Conservation (phyloP, 1,140 invertebrate genomes). For the Rhopalosiphum maidis region DNA sequence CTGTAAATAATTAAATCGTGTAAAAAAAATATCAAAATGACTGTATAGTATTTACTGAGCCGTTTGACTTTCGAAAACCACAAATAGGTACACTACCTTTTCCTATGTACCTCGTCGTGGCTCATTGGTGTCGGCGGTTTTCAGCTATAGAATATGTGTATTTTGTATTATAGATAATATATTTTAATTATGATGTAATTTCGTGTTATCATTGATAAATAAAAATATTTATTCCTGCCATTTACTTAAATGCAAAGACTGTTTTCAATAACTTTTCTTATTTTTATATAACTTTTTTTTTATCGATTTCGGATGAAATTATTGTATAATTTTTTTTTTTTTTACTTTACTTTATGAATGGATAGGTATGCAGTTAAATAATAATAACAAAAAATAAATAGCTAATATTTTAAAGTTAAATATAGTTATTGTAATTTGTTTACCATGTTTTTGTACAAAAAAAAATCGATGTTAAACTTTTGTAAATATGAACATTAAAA, state of each 20-base stretch:
- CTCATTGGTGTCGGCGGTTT: neutral
- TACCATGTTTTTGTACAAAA: constrained; percentile 40
- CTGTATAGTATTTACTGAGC: constrained; percentile 31
- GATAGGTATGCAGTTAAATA: neutral
- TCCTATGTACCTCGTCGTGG: constrained; percentile 1
- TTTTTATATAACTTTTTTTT: constrained; percentile 17
- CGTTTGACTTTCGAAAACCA: neutral
- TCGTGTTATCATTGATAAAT: constrained; percentile 3
- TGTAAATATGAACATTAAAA: constrained; percentile 40
- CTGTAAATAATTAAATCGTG: neutral
- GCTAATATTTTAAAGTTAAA: neutral
- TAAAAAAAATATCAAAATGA: constrained; percentile 3
- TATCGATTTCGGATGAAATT: neutral
- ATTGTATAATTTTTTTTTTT: constrained; percentile 29
- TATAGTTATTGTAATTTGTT: constrained; percentile 25
- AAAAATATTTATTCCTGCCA: constrained; percentile 38
- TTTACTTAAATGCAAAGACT: constrained; percentile 36
- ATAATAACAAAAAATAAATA: neutral
- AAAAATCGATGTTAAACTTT: neutral
- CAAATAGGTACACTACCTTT: neutral
- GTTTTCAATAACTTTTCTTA: constrained; percentile 25
- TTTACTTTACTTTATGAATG: neutral
- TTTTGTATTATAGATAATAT: constrained; percentile 11
- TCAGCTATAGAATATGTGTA: neutral
- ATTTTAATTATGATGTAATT: neutral